Base-by-base conservation (phyloP, 30 jellyfish, hydroid and myxozoan genomes). In the Aurelia sp. region DNA sequence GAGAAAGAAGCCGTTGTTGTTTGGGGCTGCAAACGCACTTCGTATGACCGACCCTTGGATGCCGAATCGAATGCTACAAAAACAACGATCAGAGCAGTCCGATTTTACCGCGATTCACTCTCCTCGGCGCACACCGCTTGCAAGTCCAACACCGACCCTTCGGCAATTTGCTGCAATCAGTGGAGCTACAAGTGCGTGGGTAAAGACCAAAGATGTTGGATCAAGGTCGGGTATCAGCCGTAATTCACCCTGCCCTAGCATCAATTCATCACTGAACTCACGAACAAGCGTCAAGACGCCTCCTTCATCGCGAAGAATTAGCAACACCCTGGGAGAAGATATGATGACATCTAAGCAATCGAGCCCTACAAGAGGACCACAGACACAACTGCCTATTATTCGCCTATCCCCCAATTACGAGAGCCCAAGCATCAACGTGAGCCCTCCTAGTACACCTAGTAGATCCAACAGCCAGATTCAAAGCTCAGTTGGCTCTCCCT, bases 361-460 rank as follows among this genome's bases (percentile, higher is more conserved):
- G 40, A 83, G 92, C 35, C 92, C 92, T 8, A 55, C 76, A 4
- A 57, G 92, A 59, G 79, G 80, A 15, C 13, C 35, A 63, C 92
- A 57, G n/a, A n/a, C 83, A 63, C 96, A 66, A 65, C 90, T 87
- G 33, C 96, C 88, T 12, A 90, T 87, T 16, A 87, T 67, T 19
- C 82, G 86, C 7, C 61, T 69, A 13, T 77, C 96, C 8, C 88
- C 88, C 8, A 77, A 87, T 65, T 87, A 75, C 70, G 88, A 87
- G 40, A 87, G 96, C 86, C 97, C 97, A 9, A 77, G 92, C 76
- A 89, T 89, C 64, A 89, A 89, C 64, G 91, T 89, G 40, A 89
- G 97, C 62, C 97, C 97, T 6, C 97, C 97, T 15, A 89, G 97
- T 76, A 89, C 97, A 8, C 97, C 97, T 8, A 89, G 97, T 66